Evolutionary conservation across 1,140 invertebrate genomes (phyloP).

Genomic region (Caenorhabditis inopinata): DNA sequence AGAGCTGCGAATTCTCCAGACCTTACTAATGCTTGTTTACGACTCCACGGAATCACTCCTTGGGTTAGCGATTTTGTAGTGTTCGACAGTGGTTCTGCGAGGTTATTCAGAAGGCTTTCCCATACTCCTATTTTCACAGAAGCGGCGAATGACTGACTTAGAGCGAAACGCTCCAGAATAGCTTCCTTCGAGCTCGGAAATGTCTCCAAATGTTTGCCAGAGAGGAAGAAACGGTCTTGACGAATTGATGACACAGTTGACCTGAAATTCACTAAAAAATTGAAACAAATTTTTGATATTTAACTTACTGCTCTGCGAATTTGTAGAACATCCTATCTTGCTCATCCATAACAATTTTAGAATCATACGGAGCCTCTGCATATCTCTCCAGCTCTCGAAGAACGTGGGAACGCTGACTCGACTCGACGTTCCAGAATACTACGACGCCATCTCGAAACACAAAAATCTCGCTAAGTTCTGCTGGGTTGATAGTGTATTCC

Average conservation of each 20-base stretch:
- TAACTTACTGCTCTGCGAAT: constrained; percentile 5
- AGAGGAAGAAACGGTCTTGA: constrained; percentile 41
- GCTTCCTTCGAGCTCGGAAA: constrained; percentile 11
- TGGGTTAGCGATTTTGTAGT: constrained; percentile 49
- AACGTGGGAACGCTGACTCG: constrained; percentile 36
- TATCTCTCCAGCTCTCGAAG: constrained; percentile 40
- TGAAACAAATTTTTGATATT: too few species aligned
- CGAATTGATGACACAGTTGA: constrained; percentile 4
- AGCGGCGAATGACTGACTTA: constrained; percentile 57
- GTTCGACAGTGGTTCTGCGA: constrained; percentile 52
- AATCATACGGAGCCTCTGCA: constrained; percentile 35
- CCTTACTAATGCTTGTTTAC: constrained; percentile 50
- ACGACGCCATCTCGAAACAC: constrained; percentile 50
- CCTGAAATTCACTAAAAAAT: too few species aligned
- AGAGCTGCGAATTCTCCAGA: constrained; percentile 57
- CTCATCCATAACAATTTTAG: constrained; percentile 36
- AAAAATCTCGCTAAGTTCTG: constrained; percentile 42
- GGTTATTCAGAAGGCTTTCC: constrained; percentile 52
- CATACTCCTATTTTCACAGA: constrained; percentile 60
- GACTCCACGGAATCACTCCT: constrained; percentile 51
- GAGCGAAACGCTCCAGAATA: constrained; percentile 54
- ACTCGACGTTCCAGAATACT: constrained; percentile 50
- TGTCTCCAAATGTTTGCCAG: constrained; percentile 23
- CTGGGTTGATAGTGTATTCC: constrained; percentile 45
- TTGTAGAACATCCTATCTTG: constrained; percentile 42